Percentiles rank a stretch among this genome's conserved stretches.
These are phyloP conservation scores for Bruchidius siliquastri DNA, from an alignment of 2,888 invertebrate genomes.

Conservation along the genomic window DNA sequence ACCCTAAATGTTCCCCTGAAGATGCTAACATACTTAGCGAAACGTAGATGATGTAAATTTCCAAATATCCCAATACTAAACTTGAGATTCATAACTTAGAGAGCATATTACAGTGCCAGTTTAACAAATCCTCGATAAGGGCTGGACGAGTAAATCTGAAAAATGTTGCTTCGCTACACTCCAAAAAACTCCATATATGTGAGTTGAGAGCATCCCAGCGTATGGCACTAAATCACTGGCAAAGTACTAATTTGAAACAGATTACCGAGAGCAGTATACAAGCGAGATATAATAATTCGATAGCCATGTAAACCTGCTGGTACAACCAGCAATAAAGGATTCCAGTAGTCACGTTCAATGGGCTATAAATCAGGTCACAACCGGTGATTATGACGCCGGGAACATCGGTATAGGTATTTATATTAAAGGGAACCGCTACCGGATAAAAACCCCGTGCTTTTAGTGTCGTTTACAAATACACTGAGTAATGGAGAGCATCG, in stretches of 20 bases:
- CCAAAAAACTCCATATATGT: not conserved
- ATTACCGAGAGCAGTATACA: conserved; percentile 12
- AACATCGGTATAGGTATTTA: not conserved
- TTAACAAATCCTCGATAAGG: too few species aligned
- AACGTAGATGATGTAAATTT: too few species aligned
- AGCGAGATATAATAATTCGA: conserved; percentile 20
- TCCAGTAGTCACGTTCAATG: conserved; percentile 35
- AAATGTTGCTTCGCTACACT: too few species aligned
- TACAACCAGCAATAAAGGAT: conserved; percentile 27
- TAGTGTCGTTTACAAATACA: not conserved
- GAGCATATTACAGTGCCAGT: too few species aligned
- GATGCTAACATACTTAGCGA: too few species aligned
- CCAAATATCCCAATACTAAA: too few species aligned
- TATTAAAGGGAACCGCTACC: not conserved
- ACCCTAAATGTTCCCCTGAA: too few species aligned
- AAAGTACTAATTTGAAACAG: not conserved
- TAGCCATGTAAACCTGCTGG: conserved; percentile 16
- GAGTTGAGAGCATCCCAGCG: not conserved
- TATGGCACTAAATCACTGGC: not conserved
- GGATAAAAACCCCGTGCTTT: not conserved
- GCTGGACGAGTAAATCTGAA: too few species aligned
- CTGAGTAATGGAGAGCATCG: not conserved
- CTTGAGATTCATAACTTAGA: too few species aligned
- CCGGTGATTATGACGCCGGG: not conserved
- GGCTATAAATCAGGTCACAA: conserved; percentile 15